Conservation (phyloP, 2,113 vertebrate genomes). For the Podiceps cristatus region DNA sequence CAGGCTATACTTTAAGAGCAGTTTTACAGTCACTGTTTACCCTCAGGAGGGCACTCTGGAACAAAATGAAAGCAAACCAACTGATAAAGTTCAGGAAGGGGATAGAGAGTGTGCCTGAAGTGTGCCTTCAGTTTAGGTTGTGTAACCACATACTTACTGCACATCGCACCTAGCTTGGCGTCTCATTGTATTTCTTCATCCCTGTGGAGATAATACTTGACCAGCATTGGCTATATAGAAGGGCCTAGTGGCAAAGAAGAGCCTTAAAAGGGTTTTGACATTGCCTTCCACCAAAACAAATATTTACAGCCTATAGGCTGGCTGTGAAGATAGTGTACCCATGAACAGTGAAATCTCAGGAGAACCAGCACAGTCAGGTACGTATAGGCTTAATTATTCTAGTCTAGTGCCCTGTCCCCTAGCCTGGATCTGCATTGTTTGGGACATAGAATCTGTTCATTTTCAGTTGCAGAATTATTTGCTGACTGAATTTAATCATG, state of each 20-base stretch:
- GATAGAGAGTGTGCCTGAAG: background rate
- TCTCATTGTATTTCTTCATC: background rate
- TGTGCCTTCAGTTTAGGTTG: background rate
- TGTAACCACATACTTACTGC: background rate
- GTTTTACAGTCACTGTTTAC: background rate
- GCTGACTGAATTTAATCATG: background rate
- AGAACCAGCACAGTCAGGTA: background rate
- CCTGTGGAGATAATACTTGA: background rate
- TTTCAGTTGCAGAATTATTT: background rate
- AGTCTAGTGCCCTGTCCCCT: background rate
- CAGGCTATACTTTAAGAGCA: background rate
- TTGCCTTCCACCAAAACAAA: background rate
- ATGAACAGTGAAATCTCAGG: background rate
- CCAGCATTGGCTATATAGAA: background rate
- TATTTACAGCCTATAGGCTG: background rate
- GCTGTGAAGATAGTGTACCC: background rate
- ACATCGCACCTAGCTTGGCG: background rate
- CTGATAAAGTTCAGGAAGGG: background rate
- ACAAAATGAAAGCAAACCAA: background rate
- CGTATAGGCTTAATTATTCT: background rate
- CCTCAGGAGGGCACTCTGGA: background rate
- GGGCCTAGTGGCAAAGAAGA: background rate
- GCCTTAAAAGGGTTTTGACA: background rate
- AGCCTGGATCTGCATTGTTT: background rate
- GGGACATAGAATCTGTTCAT: background rate